These are phyloP conservation scores for Syrrhaptes paradoxus DNA, from an alignment of 2,113 vertebrate genomes.

Conservation along the genomic window DNA sequence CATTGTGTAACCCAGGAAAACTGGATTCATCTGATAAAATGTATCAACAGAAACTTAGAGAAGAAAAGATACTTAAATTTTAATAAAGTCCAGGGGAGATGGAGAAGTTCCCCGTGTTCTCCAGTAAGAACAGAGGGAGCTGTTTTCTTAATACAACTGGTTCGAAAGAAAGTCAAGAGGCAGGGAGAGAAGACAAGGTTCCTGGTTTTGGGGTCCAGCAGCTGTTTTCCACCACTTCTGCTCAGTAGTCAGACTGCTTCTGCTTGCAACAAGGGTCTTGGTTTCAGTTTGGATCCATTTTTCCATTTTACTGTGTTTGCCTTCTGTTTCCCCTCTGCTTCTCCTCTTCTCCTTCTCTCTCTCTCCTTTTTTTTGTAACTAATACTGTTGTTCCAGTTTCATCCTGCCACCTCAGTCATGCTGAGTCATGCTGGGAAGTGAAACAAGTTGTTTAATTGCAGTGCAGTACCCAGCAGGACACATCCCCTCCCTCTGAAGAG, in stretches of 20 bases:
- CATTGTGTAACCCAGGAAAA: not conserved
- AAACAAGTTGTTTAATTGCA: slow-evolving; percentile 43
- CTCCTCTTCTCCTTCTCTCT: not conserved
- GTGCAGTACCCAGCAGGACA: not conserved
- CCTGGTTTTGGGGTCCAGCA: not conserved
- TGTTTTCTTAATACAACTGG: not conserved
- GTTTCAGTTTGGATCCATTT: not conserved
- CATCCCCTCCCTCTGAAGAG: not conserved
- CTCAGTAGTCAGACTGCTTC: not conserved
- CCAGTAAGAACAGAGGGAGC: not conserved
- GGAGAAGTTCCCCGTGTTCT: not conserved
- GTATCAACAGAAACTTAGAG: not conserved
- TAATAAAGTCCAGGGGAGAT: not conserved
- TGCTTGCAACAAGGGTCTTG: not conserved
- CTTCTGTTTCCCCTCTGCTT: not conserved
- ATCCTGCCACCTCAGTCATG: not conserved
- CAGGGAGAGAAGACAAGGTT: not conserved
- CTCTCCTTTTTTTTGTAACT: not conserved
- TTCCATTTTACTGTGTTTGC: not conserved
- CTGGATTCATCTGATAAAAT: not conserved
- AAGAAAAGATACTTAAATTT: not conserved
- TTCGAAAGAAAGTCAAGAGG: not conserved
- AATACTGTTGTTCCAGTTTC: not conserved
- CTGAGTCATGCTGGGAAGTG: slow-evolving; percentile 23
- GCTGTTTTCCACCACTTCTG: not conserved